Conservation (phyloP, 2,113 vertebrate genomes). For the human region GRCh38 chr7:6717001-6717500, state of each 20-base stretch:
- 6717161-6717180: neutral
- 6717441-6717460: neutral
- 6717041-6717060: neutral
- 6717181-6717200: neutral
- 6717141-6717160: neutral
- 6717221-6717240: neutral
- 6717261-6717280: too few species aligned
- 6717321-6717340: too few species aligned
- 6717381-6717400: neutral
- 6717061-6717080: too few species aligned
- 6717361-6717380: neutral
- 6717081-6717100: too few species aligned
- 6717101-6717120: neutral
- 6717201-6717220: neutral
- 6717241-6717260: too few species aligned
- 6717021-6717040: too few species aligned
- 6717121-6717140: neutral
- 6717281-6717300: neutral
- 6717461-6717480: neutral
- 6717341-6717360: neutral
- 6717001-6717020: too few species aligned
- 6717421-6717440: rapidly evolving
- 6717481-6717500: neutral
- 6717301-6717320: neutral
- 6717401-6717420: neutral